Evolutionary conservation across 2,888 invertebrate genomes (phyloP), one percentile per base, ranked within the genome.

Genomic region (Drosophila melanosoma): DNA sequence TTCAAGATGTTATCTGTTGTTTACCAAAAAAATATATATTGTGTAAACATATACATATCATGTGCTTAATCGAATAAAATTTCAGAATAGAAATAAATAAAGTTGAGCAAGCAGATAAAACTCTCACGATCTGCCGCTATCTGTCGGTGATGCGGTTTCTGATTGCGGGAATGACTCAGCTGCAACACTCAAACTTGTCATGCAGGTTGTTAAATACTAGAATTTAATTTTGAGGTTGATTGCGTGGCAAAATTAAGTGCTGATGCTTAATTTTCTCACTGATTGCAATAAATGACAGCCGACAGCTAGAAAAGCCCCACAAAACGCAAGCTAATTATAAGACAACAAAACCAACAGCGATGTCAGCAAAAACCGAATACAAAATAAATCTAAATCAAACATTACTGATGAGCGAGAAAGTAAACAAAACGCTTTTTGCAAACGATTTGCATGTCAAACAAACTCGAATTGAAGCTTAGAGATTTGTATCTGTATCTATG

Each of bases 381-480:
- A 65, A 56, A 64, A 81, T 83, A 89, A 89, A 87, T 84, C 85
- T 70, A 87, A 82, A 80, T 76, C 74, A 76, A 87, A 74, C 72
- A 79, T 82, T 71, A 57, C 51, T 45, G 36, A 49, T 42, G 56
- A 60, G 42, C 67, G 33, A 56, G 52, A 68, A 69, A 74, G 73
- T 72, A 68, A 82, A 82, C 70, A 75, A 76, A 77, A 70, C 52
- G 64, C 64, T 45, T 32, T 32, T 68, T 60, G 66, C 72, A 76
- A 74, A 66, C 83, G 69, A 86, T 89, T 89, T 87, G 90, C 90
- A 87, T 89, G 88, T 83, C 60, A 79, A 87, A 71, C 88, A 59
- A 76, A 66, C 73, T 70, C 65, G 66, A 72, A 73, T 67, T 58
- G 58, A 29, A 60, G 35, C 45, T 32, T 35, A 51, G 26, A 61